phyloP scores from a whole-genome alignment of 37 sponge, comb jelly and placozoan species.

The Bolinopsis microptera region DNA sequence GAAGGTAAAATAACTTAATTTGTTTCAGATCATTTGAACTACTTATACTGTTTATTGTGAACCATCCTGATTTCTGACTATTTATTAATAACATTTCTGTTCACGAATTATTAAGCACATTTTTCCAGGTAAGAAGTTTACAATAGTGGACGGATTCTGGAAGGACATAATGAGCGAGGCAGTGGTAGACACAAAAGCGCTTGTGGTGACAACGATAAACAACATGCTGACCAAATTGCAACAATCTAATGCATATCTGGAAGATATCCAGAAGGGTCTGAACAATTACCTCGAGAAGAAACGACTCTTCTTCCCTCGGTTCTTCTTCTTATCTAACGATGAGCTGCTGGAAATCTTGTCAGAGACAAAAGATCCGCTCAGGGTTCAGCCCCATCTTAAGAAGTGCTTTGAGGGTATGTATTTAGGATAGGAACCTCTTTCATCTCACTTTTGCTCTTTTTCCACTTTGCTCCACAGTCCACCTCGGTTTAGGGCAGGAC shows the following conservation, averaged over 20 bases:
- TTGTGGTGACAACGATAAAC: slow-evolving; percentile 77
- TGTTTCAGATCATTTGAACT: neutral
- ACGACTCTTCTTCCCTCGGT: slow-evolving; percentile 93
- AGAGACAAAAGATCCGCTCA: slow-evolving; percentile 97
- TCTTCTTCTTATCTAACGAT: slow-evolving; percentile 96
- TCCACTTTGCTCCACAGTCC: too few species aligned
- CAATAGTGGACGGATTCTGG: slow-evolving; percentile 90
- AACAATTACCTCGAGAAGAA: slow-evolving; percentile 98
- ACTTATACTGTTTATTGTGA: too few species aligned
- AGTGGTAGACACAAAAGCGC: slow-evolving; percentile 82
- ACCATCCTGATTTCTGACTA: too few species aligned
- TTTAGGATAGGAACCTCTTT: neutral
- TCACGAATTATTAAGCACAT: too few species aligned
- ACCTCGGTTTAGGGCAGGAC: too few species aligned
- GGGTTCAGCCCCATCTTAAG: slow-evolving; percentile 98
- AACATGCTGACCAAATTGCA: slow-evolving; percentile 82
- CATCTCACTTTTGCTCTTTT: too few species aligned
- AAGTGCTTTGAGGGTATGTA: slow-evolving; percentile 94
- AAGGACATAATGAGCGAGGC: slow-evolving; percentile 86
- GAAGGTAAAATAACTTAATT: slow-evolving; percentile 71
- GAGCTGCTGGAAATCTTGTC: slow-evolving; percentile 99
- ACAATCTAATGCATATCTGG: slow-evolving; percentile 86
- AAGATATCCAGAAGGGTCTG: slow-evolving; percentile 96
- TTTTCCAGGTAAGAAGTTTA: slow-evolving; percentile 85
- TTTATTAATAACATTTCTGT: too few species aligned